Evolutionary conservation across 92 coral and sea anemone genomes (phyloP).

Genomic region (Umimayanthus chanpuru): DNA sequence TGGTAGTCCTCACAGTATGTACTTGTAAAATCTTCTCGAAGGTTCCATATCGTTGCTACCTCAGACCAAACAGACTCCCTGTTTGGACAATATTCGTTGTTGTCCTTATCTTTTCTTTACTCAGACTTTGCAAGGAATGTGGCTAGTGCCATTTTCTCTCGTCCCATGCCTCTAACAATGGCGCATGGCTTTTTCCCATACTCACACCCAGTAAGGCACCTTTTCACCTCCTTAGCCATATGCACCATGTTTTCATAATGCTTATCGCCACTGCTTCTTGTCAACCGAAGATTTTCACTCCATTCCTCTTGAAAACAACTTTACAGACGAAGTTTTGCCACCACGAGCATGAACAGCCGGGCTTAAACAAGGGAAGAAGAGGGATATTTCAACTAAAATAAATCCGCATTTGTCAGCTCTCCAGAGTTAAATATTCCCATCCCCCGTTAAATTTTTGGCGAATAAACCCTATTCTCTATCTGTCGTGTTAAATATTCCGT

Average conservation of each 20-base stretch:
- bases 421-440: too few species aligned
- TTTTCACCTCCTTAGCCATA: constrained; percentile 8
- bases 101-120: neutral
- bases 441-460: too few species aligned
- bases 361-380: too few species aligned
- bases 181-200: constrained; percentile 22
- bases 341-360: too few species aligned
- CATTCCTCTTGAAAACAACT: too few species aligned
- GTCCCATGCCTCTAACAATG: constrained; percentile 24
- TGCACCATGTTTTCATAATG: neutral
- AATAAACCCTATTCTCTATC: too few species aligned
- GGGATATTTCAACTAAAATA: too few species aligned
- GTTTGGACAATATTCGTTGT: constrained; percentile 3
- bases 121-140: neutral
- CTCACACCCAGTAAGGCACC: neutral
- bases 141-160: constrained; percentile 24
- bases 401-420: too few species aligned
- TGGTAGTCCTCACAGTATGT: constrained; percentile 47
- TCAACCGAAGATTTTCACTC: too few species aligned
- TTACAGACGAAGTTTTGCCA: too few species aligned
- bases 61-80: constrained; percentile 8
- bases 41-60: constrained; percentile 7
- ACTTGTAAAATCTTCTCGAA: neutral
- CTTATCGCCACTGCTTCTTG: neutral
- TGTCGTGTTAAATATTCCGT: too few species aligned